Evolutionary conservation across 2,113 vertebrate species (phyloP).

Genomic region (Sarotherodon lohbergeri): DNA sequence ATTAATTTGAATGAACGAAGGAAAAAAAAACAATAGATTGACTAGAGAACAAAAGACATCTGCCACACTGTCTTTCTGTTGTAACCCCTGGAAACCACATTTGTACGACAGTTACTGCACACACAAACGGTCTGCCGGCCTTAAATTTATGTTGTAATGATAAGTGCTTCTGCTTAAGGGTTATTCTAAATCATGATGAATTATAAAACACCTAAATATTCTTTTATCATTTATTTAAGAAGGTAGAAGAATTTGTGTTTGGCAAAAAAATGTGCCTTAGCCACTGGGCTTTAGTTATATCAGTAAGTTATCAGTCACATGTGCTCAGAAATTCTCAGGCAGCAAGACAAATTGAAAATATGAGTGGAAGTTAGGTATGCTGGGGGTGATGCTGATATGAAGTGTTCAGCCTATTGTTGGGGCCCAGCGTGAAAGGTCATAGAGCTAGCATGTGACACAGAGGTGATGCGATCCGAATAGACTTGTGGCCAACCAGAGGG

Average conservation of each 20-base stretch:
- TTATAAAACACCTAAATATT: conserved; percentile 20
- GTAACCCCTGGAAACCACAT: conserved; percentile 19
- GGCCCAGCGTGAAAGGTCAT: conserved; percentile 58
- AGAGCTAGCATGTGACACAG: conserved; percentile 43
- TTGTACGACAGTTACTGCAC: conserved; percentile 9
- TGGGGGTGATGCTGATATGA: conserved; percentile 14
- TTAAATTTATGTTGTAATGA: conserved; percentile 34
- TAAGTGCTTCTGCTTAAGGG: conserved; percentile 34
- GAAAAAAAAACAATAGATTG: not conserved
- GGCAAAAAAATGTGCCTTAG: not conserved
- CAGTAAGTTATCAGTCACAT: not conserved
- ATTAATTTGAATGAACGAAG: conserved; percentile 15
- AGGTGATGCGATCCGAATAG: conserved; percentile 53
- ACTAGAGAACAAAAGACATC: conserved; percentile 32
- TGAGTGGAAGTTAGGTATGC: conserved; percentile 1
- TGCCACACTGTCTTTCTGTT: not conserved
- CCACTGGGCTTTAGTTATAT: not conserved
- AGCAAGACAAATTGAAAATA: not conserved
- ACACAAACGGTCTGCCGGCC: conserved; percentile 12
- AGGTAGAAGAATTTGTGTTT: not conserved
- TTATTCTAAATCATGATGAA: conserved; percentile 4
- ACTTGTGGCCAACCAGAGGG: conserved; percentile 49
- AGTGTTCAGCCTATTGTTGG: conserved; percentile 51
- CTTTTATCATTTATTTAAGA: conserved; percentile 9
- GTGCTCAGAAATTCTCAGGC: not conserved